A percentile compares a stretch with the other conserved stretches of the same genome.
phyloP scores from a whole-genome alignment of 2,888 invertebrate species.

The Acronicta leporina region DNA sequence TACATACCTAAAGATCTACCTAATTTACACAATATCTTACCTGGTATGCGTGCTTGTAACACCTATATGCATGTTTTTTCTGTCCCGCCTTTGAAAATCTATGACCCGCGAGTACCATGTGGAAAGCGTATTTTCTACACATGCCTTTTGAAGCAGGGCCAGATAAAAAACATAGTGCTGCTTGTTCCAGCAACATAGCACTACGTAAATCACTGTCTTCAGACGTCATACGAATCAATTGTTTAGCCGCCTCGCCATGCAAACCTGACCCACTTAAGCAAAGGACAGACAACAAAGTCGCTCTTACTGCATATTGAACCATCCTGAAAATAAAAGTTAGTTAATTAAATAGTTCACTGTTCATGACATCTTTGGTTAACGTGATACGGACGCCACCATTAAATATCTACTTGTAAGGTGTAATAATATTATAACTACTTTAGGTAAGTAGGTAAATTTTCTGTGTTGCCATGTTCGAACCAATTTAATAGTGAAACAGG shows the following conservation, averaged over 20 bases:
- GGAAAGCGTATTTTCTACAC: slow-evolving; percentile 98
- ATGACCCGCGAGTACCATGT: slow-evolving; percentile 98
- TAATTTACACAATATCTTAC: slow-evolving; percentile 73
- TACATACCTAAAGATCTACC: too few relatives aligned
- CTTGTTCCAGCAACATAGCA: slow-evolving; percentile 97
- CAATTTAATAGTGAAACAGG: too few relatives aligned
- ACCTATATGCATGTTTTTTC: slow-evolving; percentile 96
- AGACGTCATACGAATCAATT: slow-evolving; percentile 97
- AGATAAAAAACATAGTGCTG: slow-evolving; percentile 96
- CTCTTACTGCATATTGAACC: slow-evolving; percentile 97
- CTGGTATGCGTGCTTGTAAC: slow-evolving; percentile 97
- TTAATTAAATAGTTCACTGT: background rate
- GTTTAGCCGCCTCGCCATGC: slow-evolving; percentile 97
- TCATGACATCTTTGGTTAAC: too few relatives aligned
- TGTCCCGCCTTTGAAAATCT: slow-evolving; percentile 98
- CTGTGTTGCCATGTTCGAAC: too few relatives aligned
- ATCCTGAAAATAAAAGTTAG: slow-evolving; percentile 90
- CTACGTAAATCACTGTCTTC: slow-evolving; percentile 99
- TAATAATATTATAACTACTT: too few relatives aligned
- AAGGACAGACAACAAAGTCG: slow-evolving; percentile 96
- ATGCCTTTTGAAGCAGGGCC: slow-evolving; percentile 90
- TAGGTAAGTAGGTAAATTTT: too few relatives aligned
- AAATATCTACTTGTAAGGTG: too few relatives aligned
- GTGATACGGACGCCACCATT: too few relatives aligned
- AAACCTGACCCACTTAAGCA: slow-evolving; percentile 94